Percentiles rank a stretch among this genome's conserved stretches.
These are phyloP conservation scores for Geodia barretti DNA, from an alignment of 37 sponge, comb jelly and placozoan genomes.

Conservation along the genomic window DNA sequence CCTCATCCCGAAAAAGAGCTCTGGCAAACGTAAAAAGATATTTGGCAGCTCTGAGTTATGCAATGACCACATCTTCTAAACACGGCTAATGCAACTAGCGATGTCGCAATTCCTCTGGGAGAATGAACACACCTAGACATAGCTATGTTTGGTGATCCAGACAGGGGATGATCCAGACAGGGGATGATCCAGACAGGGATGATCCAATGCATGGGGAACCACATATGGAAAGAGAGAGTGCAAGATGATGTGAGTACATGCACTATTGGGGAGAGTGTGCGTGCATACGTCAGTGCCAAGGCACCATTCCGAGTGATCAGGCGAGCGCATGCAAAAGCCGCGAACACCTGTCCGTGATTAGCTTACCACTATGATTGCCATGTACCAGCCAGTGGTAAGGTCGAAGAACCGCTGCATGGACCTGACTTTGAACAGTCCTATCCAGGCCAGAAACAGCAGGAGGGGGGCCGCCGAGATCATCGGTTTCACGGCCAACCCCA, in stretches of 20 bases:
- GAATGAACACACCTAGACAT: background rate
- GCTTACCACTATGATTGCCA: conserved; percentile 29
- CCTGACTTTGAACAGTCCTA: conserved; percentile 2
- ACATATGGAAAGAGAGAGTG: background rate
- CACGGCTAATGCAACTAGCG: no score
- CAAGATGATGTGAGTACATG: background rate
- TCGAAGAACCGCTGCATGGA: conserved; percentile 18
- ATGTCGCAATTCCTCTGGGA: no score
- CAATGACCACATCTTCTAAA: background rate
- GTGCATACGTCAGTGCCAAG: background rate
- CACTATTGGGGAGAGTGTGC: background rate
- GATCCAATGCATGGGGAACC: background rate
- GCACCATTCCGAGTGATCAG: background rate
- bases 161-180: background rate
- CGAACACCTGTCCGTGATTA: no score
- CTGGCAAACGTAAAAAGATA: conserved; percentile 19
- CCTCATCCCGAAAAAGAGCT: conserved; percentile 47
- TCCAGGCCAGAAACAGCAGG: background rate
- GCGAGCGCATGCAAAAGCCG: background rate
- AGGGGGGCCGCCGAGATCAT: background rate
- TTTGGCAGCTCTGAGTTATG: background rate
- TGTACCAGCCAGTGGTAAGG: conserved; percentile 11
- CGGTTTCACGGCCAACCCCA: background rate
- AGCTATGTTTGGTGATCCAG: background rate
- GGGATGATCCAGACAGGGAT: background rate